Evolutionary conservation across 2,113 vertebrate genomes (phyloP), one percentile per base, ranked within the genome.

Genomic region (Puffinus mauretanicus): DNA sequence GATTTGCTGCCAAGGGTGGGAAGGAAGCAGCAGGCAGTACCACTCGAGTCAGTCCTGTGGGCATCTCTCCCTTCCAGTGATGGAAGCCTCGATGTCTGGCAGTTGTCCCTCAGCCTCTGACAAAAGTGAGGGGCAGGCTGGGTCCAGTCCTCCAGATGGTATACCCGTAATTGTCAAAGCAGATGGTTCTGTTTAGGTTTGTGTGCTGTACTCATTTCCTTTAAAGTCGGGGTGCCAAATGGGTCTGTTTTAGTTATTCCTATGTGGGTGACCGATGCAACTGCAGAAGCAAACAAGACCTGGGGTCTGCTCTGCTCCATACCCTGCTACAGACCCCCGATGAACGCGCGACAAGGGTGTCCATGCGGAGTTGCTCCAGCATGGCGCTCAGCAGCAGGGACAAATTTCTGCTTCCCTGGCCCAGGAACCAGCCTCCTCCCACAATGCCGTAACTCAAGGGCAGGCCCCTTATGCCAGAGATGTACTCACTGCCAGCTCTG

Each of bases 11-110:
- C 95, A 95, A 92, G 54, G 81, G 82, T 16, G 14, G 88, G 83
- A 86, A 51, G 82, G 82, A 72, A 96, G 82, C 85, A 90, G 96
- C 96, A 95, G 91, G 94, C 93, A 82, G 65, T 30, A 67, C 72
- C 82, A 44, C 65, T 82, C 13, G 4, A 76, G 65, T 52, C 82
- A 46, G 38, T 87, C 70, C 78, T 62, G 65, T 30, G 84, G 88
- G 93, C 89, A 76, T 46, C 42, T 89, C 86, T 96, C 58, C 51
- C 69, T 80, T 57, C 62, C 84, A 87, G 73, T 34, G 89, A 89
- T 5, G 17, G 90, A 94, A 96, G 73, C 86, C 69, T 93, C 6
- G 1, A 46, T 25, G 62, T 54, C 91, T 96, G 93, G 83, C 89
- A 69, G 73, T 58, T 85, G 73, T 91, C 58, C 91, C 91, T 85